Evolutionary conservation across 2,888 invertebrate species (phyloP), one percentile per base, ranked within the genome.

Genomic region (Chloromyia formosa): DNA sequence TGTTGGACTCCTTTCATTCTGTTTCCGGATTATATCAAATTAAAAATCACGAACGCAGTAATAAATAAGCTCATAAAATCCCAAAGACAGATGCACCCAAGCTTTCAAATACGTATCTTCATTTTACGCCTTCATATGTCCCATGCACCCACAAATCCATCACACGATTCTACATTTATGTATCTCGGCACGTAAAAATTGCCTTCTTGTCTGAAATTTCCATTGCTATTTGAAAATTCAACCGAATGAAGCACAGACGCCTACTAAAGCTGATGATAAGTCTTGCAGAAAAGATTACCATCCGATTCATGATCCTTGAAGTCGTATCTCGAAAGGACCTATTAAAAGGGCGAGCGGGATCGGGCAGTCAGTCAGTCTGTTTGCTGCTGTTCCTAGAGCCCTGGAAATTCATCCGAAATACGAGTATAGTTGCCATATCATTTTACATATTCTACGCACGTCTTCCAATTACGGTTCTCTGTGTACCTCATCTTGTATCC

Each of bases 281-380:
- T 71, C 71, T 71, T 53, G 71, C 71, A 56, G 71, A 71, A 71
- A 71, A 71, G 56, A 71, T 71, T 71, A 71, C 71, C 56, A 71
- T 9, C 27, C 56, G 71, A 53, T 56, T 56, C 56, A 71, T 71
- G 71, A 71, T 71, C 71, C 71, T 40, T 58, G 56, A 56, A 71
- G 71, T 58, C 40, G 16, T 71, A 20, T 14, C 27, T 53, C 4
- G 18, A n/a, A 49, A 49, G 49, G 49, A 49, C 27, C 27, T 35
- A 35, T 35, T 35, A 35, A 35, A 35, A 35, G 27, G 7, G 27
- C 49, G 49, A 49, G 12, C 16, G 49, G 49, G 49, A 49, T n/a
- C n/a, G n/a, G n/a, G n/a, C 27, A 35, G 27, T 7, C 3, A 7
- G 27, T 4, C 27, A 35, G 27, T 35, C 2, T 35, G 27, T 35